A percentile compares a stretch with the other conserved stretches of the same genome.
Conservation (phyloP, 2,888 invertebrate species). For the Diogma glabrata region DNA sequence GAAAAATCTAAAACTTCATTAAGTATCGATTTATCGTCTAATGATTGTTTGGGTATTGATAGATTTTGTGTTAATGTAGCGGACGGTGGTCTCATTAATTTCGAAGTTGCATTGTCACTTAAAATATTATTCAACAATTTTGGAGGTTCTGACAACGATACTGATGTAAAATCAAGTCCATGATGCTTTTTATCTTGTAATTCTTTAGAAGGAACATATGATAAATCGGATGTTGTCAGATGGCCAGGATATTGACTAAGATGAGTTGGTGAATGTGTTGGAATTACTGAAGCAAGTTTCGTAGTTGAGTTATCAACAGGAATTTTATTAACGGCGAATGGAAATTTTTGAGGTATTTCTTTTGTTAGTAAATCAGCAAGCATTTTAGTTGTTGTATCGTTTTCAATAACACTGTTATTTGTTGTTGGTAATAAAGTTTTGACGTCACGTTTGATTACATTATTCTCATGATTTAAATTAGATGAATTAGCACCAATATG, state of each 20-base stretch:
- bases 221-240: neutral
- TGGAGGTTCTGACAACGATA: neutral
- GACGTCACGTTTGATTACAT: conserved; percentile 15
- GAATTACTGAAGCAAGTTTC: neutral
- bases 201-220: neutral
- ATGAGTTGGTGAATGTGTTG: neutral
- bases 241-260: neutral
- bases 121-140: conserved; percentile 1
- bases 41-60: neutral
- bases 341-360: conserved; percentile 13
- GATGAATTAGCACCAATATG: neutral
- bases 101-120: neutral
- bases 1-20: neutral
- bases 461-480: neutral
- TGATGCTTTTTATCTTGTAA: conserved; percentile 1
- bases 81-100: conserved; percentile 17
- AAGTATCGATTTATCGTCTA: neutral
- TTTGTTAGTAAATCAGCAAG: conserved; percentile 12
- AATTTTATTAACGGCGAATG: conserved; percentile 10
- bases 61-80: conserved; percentile 10
- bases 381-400: conserved; percentile 10
- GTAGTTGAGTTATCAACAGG: neutral
- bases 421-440: neutral
- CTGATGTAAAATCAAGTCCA: conserved; percentile 4
- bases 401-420: neutral